A percentile compares a stretch with the other conserved stretches of the same genome.
These are phyloP conservation scores for Microcebus lehilahytsara DNA, from an alignment of 2,113 vertebrate genomes.

Conservation along the genomic window DNA sequence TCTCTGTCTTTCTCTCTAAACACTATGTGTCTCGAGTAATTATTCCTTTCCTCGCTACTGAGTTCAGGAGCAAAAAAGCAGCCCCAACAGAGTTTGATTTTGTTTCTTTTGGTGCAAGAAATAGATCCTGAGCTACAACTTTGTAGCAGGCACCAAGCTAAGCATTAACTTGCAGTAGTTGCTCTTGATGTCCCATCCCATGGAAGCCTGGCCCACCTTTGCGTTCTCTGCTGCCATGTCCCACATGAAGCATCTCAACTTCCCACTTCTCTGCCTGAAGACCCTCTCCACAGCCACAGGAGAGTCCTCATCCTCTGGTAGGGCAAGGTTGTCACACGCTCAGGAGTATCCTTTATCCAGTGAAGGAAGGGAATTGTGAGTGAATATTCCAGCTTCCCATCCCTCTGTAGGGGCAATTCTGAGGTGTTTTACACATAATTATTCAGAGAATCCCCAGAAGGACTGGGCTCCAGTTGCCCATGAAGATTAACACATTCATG, in stretches of 20 bases:
- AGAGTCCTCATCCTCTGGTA: background rate
- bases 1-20: too few species aligned
- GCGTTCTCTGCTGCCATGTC: too few species aligned
- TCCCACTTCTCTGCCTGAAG: background rate
- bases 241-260: background rate
- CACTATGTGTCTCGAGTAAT: too few species aligned
- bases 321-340: background rate
- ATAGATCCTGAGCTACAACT: background rate
- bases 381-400: background rate
- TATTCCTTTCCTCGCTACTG: too few species aligned
- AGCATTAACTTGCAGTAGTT: background rate
- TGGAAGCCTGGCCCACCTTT: background rate
- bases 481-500: background rate
- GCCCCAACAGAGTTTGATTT: background rate
- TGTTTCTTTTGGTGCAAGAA: conserved; percentile 30
- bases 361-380: background rate
- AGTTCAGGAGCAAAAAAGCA: too few species aligned
- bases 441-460: background rate
- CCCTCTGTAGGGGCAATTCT: background rate
- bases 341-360: background rate
- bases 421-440: background rate
- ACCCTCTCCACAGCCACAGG: background rate
- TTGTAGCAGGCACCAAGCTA: background rate
- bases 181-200: background rate
- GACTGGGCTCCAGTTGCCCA: background rate